Percentiles rank a stretch among this genome's conserved stretches.
phyloP scores from a whole-genome alignment of 2,888 invertebrate species.

The Dorcus parallelipipedus region DNA sequence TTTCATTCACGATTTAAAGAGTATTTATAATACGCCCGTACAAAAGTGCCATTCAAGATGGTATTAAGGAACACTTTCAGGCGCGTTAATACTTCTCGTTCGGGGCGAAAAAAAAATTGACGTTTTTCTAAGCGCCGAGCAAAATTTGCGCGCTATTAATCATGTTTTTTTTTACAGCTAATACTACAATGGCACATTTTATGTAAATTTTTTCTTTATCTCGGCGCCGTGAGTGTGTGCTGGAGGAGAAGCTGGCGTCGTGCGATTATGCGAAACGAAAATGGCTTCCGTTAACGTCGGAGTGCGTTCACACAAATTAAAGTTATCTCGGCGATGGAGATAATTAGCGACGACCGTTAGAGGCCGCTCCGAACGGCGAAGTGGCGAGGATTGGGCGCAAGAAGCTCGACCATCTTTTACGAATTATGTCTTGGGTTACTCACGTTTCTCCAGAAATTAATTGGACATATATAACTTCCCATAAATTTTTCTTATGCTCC shows the following conservation, averaged over 20 bases:
- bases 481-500: too few relatives aligned
- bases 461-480: too few relatives aligned
- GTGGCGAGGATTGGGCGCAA: background rate
- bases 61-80: too few relatives aligned
- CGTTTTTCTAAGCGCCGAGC: background rate
- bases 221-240: conserved; percentile 25
- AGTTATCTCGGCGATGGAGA: conserved; percentile 28
- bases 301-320: conserved; percentile 27
- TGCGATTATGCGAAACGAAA: conserved; percentile 25
- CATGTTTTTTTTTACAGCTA: conserved; percentile 18
- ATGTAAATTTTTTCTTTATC: conserved; percentile 29
- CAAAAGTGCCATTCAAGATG: too few relatives aligned
- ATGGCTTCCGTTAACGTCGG: conserved; percentile 25
- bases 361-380: conserved; percentile 5
- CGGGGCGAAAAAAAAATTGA: too few relatives aligned
- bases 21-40: too few relatives aligned
- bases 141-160: conserved; percentile 17
- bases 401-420: background rate
- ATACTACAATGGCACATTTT: conserved; percentile 19
- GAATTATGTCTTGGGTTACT: background rate
- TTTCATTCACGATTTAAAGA: too few relatives aligned
- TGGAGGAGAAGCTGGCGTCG: conserved; percentile 23
- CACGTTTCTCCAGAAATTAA: background rate
- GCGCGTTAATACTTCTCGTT: too few relatives aligned
- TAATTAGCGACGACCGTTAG: conserved; percentile 26